These are phyloP conservation scores for Drosophila pectinifera DNA, from an alignment of 1,140 invertebrate genomes.

Conservation along the genomic window DNA sequence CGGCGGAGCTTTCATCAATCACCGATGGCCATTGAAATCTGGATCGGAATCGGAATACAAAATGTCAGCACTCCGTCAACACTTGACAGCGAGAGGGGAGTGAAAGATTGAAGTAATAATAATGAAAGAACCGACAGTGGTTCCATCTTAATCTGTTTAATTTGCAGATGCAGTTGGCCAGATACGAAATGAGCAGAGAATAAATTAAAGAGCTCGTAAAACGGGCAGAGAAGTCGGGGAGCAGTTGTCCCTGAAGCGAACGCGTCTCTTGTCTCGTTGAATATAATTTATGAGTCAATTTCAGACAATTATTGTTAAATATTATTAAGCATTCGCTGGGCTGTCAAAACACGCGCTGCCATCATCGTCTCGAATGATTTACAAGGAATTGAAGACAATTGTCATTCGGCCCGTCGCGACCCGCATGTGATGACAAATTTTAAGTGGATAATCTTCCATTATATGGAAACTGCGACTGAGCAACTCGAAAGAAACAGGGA, in stretches of 20 bases:
- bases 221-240: slow-evolving; percentile 29
- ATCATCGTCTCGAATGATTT: slow-evolving; percentile 68
- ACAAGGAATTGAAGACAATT: slow-evolving; percentile 76
- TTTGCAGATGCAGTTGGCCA: slow-evolving; percentile 49
- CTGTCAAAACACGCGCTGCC: slow-evolving; percentile 75
- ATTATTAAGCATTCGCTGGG: slow-evolving; percentile 82
- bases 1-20: slow-evolving; percentile 56
- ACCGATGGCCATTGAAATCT: slow-evolving; percentile 65
- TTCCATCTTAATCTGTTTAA: slow-evolving; percentile 39
- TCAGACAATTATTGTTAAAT: slow-evolving; percentile 84
- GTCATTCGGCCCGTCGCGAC: slow-evolving; percentile 47
- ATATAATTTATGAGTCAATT: slow-evolving; percentile 84
- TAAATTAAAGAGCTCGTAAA: slow-evolving; percentile 53
- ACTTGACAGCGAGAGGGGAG: slow-evolving; percentile 14
- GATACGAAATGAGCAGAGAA: slow-evolving; percentile 23
- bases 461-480: slow-evolving; percentile 58
- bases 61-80: slow-evolving; percentile 70
- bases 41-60: slow-evolving; percentile 61
- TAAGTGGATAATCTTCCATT: slow-evolving; percentile 77
- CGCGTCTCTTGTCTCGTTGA: slow-evolving; percentile 53
- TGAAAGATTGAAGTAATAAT: slow-evolving; percentile 14
- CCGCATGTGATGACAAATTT: slow-evolving; percentile 61
- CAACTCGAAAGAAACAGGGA: slow-evolving; percentile 31
- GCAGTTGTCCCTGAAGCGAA: slow-evolving; percentile 35
- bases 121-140: slow-evolving; percentile 22